Evolutionary conservation across 2,113 vertebrate species (phyloP), one percentile per base, ranked within the genome.

Genomic region (Camelus bactrianus): DNA sequence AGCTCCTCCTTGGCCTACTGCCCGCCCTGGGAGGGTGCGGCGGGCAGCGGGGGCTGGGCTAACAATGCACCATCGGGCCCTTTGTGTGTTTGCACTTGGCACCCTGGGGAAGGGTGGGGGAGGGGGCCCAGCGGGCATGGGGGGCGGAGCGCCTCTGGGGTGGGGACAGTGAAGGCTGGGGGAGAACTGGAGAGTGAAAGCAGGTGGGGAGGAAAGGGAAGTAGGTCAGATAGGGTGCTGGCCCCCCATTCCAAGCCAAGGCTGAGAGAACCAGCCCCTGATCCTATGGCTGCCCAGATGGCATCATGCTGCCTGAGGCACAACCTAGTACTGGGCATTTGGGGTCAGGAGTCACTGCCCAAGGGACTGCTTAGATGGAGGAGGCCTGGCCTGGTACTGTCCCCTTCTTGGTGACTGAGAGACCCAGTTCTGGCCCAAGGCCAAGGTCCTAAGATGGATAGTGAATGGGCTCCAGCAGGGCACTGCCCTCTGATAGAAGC

Each of bases 11-110:
- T 98, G 98, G 98, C 97, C 83, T 94, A 65, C 89, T 95, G 98
- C 97, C 98, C 46, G 93, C 84, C 97, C 96, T 2, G 86, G 97
- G 98, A 98, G 97, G 98, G 97, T 2, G 97, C 60, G 95, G 97
- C 97, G 96, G 98, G 96, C 98, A 98, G 98, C 98, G 98, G 98
- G 98, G 98, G 98, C 97, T 98, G 98, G 97, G 98, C 97, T 98
- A 97, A 98, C 98, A 98, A 98, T 98, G 97, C 98, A 98, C 98
- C 98, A 98, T 98, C 98, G n/a, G 97, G 97, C 97, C 98, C 98
- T 98, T 98, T 98, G 98, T 98, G 98, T 98, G 98, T 97, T 88
- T 98, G 97, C 96, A 97, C 98, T 98, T 98, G 98, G 98, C 98
- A 98, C 97, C 97, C 97, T 97, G 90, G 97, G 97, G 97, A 97